phyloP scores from a whole-genome alignment of 2,888 invertebrate genomes.

The Ennomos fuscantarius region DNA sequence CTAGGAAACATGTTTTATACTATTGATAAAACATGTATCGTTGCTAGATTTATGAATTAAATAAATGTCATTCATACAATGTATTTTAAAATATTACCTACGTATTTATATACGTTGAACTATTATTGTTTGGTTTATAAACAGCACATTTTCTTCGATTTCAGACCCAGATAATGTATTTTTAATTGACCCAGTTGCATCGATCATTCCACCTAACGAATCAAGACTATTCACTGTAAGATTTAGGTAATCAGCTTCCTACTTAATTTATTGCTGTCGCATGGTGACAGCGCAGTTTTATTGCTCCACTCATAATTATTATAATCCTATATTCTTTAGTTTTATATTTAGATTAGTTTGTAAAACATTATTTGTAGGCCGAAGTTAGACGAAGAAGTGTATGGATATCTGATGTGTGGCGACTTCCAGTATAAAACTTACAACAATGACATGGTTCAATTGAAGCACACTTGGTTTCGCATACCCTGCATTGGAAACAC shows the following conservation, averaged over 20 bases:
- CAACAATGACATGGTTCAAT: slow-evolving; percentile 45
- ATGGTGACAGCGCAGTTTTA: too few relatives aligned
- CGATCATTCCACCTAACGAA: slow-evolving; percentile 70
- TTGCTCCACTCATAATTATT: too few relatives aligned
- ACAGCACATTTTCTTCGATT: slow-evolving; percentile 35
- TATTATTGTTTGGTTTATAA: neutral
- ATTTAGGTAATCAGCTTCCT: slow-evolving; percentile 61
- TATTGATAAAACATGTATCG: too few relatives aligned
- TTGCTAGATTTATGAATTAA: too few relatives aligned
- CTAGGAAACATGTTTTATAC: too few relatives aligned
- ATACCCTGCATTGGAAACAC: slow-evolving; percentile 78
- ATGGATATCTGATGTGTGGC: slow-evolving; percentile 71
- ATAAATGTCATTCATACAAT: too few relatives aligned
- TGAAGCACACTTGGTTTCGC: slow-evolving; percentile 74
- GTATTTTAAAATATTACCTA: neutral
- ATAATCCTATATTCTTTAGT: too few relatives aligned
- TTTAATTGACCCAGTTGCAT: slow-evolving; percentile 68
- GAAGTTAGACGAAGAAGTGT: slow-evolving; percentile 66
- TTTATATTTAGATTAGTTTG: neutral
- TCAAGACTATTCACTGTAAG: slow-evolving; percentile 74
- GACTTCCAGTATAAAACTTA: slow-evolving; percentile 67
- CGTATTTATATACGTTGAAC: neutral
- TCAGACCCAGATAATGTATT: slow-evolving; percentile 76
- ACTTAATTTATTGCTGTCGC: too few relatives aligned
- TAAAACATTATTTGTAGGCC: slow-evolving; percentile 52